phyloP scores from a whole-genome alignment of 2,888 invertebrate species.

The Noctuana brunneofusca region DNA sequence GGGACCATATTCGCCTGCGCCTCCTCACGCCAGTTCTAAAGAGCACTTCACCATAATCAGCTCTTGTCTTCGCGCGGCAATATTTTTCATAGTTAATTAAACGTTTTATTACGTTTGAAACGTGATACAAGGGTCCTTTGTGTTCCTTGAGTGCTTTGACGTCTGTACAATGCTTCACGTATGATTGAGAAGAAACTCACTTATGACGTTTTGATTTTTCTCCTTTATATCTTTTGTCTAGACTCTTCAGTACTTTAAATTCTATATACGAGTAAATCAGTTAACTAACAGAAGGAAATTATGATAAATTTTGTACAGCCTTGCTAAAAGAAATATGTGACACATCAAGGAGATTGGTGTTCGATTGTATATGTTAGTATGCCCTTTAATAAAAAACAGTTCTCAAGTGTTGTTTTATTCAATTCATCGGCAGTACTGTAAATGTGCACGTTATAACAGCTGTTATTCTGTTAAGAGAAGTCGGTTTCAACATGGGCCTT shows the following conservation, averaged over 20 bases:
- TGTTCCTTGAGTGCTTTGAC: conserved; percentile 38
- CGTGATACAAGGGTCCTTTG: conserved; percentile 40
- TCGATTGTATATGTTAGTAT: too few relatives aligned
- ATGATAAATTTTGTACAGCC: too few relatives aligned
- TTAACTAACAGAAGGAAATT: too few relatives aligned
- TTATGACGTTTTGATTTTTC: conserved; percentile 4
- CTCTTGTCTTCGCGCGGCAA: conserved; percentile 52
- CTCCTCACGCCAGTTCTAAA: conserved; percentile 30
- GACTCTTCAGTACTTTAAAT: background rate
- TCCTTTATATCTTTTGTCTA: conserved; percentile 13
- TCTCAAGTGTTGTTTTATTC: background rate
- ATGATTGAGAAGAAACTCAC: conserved; percentile 28
- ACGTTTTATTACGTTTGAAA: conserved; percentile 44
- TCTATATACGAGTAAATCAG: too few relatives aligned
- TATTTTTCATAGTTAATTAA: conserved; percentile 48
- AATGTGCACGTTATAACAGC: too few relatives aligned
- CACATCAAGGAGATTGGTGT: too few relatives aligned
- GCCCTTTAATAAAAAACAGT: too few relatives aligned
- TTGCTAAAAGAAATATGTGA: too few relatives aligned
- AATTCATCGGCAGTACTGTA: too few relatives aligned
- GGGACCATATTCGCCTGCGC: conserved; percentile 39
- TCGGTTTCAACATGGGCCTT: background rate
- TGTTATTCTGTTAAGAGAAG: background rate
- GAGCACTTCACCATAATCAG: conserved; percentile 50
- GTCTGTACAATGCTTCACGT: conserved; percentile 32